Evolutionary conservation across 2,113 vertebrate genomes (phyloP).

Genomic region (Lutjanus erythropterus): DNA sequence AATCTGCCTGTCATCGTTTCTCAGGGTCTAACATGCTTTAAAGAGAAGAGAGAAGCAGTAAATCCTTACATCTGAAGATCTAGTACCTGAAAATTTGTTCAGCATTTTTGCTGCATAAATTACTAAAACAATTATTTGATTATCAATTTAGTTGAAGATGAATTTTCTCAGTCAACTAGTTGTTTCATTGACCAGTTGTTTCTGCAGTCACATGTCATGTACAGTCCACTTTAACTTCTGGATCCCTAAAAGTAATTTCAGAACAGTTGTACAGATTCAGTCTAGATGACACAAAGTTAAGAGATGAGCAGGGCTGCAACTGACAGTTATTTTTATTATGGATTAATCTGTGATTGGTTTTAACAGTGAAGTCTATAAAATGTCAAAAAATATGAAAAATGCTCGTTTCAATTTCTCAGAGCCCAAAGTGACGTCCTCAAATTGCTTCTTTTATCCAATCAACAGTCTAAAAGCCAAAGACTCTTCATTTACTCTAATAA

Average conservation of each 20-base stretch:
- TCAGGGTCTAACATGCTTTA: not conserved
- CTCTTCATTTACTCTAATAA: no score
- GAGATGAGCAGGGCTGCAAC: no score
- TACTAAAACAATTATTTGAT: not conserved
- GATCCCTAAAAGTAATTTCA: not conserved
- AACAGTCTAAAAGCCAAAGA: no score
- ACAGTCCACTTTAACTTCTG: not conserved
- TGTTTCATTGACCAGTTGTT: not conserved
- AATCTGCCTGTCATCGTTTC: not conserved
- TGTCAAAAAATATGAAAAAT: no score
- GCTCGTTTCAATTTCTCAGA: no score
- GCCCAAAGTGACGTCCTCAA: no score
- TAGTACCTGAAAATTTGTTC: not conserved
- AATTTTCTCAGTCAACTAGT: not conserved
- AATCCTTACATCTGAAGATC: not conserved
- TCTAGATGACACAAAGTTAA: no score
- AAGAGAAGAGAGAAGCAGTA: not conserved
- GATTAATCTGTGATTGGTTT: no score
- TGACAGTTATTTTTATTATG: no score
- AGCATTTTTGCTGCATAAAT: not conserved
- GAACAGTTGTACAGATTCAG: not conserved
- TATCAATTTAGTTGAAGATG: not conserved
- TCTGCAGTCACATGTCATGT: not conserved
- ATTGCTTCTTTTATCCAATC: no score
- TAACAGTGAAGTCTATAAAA: no score